phyloP scores from a whole-genome alignment of 2,888 invertebrate genomes.

The Drosophila anceps region DNA sequence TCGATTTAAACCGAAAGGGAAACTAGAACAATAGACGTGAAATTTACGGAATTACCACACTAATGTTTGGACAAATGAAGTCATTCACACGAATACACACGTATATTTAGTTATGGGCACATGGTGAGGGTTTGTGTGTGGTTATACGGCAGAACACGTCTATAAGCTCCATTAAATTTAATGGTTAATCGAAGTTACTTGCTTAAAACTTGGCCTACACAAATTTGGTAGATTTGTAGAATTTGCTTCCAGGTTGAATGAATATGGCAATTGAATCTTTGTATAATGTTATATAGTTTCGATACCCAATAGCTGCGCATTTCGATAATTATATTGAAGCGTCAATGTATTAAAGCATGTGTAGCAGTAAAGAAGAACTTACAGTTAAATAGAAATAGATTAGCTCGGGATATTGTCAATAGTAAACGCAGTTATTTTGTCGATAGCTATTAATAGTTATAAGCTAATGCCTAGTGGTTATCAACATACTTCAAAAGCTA shows the following conservation, averaged over 20 bases:
- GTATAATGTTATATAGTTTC: background rate
- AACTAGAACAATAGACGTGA: slow-evolving; percentile 61
- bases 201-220: slow-evolving; percentile 40
- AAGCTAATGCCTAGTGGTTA: background rate
- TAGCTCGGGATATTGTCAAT: too few species aligned
- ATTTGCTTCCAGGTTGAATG: background rate
- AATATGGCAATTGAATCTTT: background rate
- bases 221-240: slow-evolving; percentile 21
- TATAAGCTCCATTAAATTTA: slow-evolving; percentile 63
- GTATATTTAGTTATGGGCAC: background rate
- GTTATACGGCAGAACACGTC: slow-evolving; percentile 43
- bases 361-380: too few species aligned
- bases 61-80: slow-evolving; percentile 73
- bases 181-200: slow-evolving; percentile 57
- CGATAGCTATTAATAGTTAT: background rate
- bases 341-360: too few species aligned
- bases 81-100: slow-evolving; percentile 48
- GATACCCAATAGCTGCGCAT: background rate
- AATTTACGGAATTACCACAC: slow-evolving; percentile 78
- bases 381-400: too few species aligned
- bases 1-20: slow-evolving; percentile 66
- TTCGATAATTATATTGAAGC: background rate
- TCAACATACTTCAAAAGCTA: background rate
- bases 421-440: too few species aligned
- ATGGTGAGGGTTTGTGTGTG: slow-evolving; percentile 33